Conservation (phyloP, 2,797 vertebrate species). For the Paramormyrops hopkinsi region DNA sequence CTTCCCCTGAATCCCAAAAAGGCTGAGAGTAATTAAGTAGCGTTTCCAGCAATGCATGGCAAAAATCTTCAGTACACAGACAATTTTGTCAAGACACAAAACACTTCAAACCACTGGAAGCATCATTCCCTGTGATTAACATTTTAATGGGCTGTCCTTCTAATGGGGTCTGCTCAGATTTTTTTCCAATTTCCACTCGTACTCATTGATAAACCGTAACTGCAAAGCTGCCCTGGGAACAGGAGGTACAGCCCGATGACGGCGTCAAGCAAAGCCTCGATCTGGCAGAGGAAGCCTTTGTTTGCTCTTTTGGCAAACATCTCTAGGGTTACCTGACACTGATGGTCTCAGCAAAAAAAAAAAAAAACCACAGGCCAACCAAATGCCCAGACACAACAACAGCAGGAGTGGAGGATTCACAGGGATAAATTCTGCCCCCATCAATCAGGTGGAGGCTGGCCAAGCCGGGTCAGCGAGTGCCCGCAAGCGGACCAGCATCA, state of each 20-base stretch:
- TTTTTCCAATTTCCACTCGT: background rate
- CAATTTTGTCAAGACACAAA: background rate
- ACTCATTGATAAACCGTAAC: background rate
- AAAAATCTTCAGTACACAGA: background rate
- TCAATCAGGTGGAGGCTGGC: slow-evolving; percentile 52
- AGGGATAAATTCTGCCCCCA: slow-evolving; percentile 69
- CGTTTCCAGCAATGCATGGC: background rate
- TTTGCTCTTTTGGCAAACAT: background rate
- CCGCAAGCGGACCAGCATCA: background rate
- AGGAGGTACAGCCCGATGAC: slow-evolving; percentile 41
- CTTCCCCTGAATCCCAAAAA: background rate
- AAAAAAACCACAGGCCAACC: background rate
- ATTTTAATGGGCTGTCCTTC: background rate
- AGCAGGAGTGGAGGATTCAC: slow-evolving; percentile 35
- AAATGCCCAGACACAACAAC: background rate
- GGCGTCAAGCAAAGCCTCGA: background rate
- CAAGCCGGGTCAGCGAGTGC: slow-evolving; percentile 47
- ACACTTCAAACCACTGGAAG: background rate
- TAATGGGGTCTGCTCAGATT: background rate
- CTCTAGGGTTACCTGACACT: background rate
- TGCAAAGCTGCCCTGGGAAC: slow-evolving; percentile 21
- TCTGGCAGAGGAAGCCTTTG: background rate
- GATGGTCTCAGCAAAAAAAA: background rate
- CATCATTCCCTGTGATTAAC: background rate
- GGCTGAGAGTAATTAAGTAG: background rate